Conservation (phyloP, 2,113 vertebrate genomes). For the Oenanthe melanoleuca region DNA sequence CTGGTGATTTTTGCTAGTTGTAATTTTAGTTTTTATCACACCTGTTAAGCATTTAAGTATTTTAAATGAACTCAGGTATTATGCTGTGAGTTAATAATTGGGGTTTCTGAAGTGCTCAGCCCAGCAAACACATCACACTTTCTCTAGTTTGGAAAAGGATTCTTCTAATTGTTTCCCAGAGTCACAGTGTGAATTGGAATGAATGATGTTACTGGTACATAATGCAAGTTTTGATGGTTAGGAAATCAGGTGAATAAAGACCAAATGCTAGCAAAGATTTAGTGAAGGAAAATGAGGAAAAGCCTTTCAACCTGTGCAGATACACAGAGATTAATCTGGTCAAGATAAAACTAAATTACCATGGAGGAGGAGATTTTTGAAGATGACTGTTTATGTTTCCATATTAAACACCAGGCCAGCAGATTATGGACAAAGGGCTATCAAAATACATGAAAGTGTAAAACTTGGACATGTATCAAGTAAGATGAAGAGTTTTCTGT, state of each 20-base stretch:
- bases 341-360: conserved; percentile 44
- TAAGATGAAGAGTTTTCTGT: neutral
- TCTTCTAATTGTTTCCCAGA: neutral
- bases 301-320: neutral
- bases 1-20: neutral
- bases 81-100: neutral
- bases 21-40: neutral
- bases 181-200: neutral
- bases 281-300: neutral
- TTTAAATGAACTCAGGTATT: neutral
- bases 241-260: neutral
- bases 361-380: conserved; percentile 54
- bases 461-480: neutral
- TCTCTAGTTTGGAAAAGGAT: neutral
- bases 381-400: conserved; percentile 36
- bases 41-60: neutral
- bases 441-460: neutral
- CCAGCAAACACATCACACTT: neutral
- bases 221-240: neutral
- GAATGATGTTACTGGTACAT: neutral
- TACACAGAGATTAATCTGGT: conserved; percentile 41
- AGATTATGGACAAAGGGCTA: conserved; percentile 54
- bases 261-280: neutral
- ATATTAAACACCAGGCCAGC: conserved; percentile 60
- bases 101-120: neutral